Conservation (phyloP, 2,113 vertebrate genomes). For the Cyprinodon brontotheroides region DNA sequence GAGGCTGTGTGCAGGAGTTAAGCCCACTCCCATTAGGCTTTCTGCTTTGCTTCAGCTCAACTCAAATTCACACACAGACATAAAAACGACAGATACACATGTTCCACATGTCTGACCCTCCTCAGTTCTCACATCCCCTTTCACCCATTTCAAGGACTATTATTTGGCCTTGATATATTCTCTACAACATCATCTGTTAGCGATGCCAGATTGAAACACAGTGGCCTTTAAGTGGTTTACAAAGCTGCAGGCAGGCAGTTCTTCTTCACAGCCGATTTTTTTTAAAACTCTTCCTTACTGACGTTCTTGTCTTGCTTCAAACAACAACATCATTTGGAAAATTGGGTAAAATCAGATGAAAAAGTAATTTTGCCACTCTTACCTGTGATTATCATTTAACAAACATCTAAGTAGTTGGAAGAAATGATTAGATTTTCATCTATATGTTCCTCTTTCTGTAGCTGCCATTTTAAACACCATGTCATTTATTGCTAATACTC, state of each 20-base stretch:
- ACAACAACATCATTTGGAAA: conserved; percentile 52
- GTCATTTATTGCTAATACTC: conserved; percentile 66
- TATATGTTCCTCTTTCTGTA: conserved; percentile 29
- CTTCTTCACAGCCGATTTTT: conserved; percentile 8
- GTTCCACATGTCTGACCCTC: conserved; percentile 69
- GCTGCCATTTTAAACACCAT: conserved; percentile 50
- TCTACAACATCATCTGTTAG: conserved; percentile 68
- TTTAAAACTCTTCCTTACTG: conserved; percentile 15
- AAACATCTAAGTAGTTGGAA: conserved; percentile 48
- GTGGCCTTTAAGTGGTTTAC: conserved; percentile 62
- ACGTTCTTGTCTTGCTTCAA: conserved; percentile 30
- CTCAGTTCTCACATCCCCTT: conserved; percentile 68
- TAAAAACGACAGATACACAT: conserved; percentile 58
- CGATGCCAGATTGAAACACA: conserved; percentile 70
- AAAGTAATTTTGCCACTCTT: conserved; percentile 49
- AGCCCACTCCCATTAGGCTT: conserved; percentile 84
- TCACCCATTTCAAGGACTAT: conserved; percentile 70
- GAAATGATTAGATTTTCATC: conserved; percentile 48
- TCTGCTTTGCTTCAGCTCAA: conserved; percentile 71
- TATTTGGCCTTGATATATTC: conserved; percentile 71
- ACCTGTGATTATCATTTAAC: conserved; percentile 49
- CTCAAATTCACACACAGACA: conserved; percentile 56
- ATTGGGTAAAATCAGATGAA: conserved; percentile 53
- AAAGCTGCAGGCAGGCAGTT: conserved; percentile 51
- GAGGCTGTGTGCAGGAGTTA: conserved; percentile 81